Conservation (phyloP, 2,888 invertebrate species). For the Homarus gammarus region DNA sequence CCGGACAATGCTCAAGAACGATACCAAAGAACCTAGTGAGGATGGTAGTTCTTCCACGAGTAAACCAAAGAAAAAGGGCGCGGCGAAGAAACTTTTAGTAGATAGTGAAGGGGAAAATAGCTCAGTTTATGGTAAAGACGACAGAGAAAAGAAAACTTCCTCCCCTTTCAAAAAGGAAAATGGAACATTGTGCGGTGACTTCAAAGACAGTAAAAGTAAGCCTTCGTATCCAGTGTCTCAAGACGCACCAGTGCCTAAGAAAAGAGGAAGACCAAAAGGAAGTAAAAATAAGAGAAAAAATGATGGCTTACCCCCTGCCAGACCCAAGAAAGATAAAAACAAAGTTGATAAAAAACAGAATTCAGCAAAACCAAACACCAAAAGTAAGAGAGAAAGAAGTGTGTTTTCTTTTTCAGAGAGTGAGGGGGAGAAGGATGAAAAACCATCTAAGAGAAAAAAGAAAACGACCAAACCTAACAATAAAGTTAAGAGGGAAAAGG, state of each 20-base stretch:
- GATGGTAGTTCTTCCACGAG: slow-evolving; percentile 23
- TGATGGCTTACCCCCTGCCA: slow-evolving; percentile 56
- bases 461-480: slow-evolving; percentile 22
- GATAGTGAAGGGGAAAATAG: slow-evolving; percentile 28
- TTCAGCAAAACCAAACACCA: slow-evolving; percentile 26
- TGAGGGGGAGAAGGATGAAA: slow-evolving; percentile 66
- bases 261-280: slow-evolving; percentile 74
- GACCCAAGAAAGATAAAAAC: slow-evolving; percentile 51
- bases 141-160: slow-evolving; percentile 22
- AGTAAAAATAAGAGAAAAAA: slow-evolving; percentile 74
- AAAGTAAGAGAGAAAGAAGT: slow-evolving; percentile 61
- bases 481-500: slow-evolving; percentile 33
- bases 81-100: slow-evolving; percentile 26
- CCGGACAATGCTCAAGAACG: slow-evolving; percentile 41
- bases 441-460: slow-evolving; percentile 35
- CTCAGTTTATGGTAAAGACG: slow-evolving; percentile 33
- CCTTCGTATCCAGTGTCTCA: slow-evolving; percentile 5
- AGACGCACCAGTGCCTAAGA: slow-evolving; percentile 47
- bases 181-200: background rate
- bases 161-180: slow-evolving; percentile 31
- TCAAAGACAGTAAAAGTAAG: slow-evolving; percentile 17
- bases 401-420: slow-evolving; percentile 66
- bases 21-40: slow-evolving; percentile 58
- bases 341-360: slow-evolving; percentile 37
- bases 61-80: slow-evolving; percentile 61